Percentiles rank a stretch among this genome's conserved stretches.
phyloP scores from a whole-genome alignment of 64 coral and sea anemone species.

The Anthopleura sola region DNA sequence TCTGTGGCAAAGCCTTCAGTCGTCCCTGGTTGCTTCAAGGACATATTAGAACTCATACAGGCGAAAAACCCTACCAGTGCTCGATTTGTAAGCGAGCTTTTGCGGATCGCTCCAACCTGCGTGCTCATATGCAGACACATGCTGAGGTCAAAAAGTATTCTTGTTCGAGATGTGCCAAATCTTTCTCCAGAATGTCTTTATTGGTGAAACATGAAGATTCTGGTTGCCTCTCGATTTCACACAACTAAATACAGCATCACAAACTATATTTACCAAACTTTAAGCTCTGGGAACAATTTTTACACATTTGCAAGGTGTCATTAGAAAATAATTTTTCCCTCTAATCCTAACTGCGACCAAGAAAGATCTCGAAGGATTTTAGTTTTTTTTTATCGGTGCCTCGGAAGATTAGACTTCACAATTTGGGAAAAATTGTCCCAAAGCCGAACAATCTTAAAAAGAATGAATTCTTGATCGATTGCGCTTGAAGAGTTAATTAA shows the following conservation, averaged over 20 bases:
- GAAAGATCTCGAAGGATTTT: not conserved
- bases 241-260: not conserved
- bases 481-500: conserved; percentile 8
- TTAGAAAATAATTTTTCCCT: not conserved
- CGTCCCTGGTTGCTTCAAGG: conserved; percentile 94
- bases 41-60: conserved; percentile 94
- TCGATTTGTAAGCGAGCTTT: conserved; percentile 88
- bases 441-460: not conserved
- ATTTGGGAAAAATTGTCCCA: not conserved
- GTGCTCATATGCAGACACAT: conserved; percentile 96
- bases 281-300: too few relatives aligned
- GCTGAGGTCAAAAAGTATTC: conserved; percentile 96
- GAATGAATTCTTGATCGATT: conserved; percentile 7
- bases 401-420: not conserved
- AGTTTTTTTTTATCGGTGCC: not conserved
- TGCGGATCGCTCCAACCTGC: conserved; percentile 92
- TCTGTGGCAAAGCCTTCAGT: conserved; percentile 98
- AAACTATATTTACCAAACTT: not conserved
- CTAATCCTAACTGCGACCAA: not conserved
- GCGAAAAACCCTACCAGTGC: conserved; percentile 95
- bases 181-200: conserved; percentile 96
- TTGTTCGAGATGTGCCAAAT: conserved; percentile 77
- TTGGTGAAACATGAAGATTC: conserved; percentile 88
- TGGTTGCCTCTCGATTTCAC: conserved; percentile 13
- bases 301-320: not conserved